Evolutionary conservation across 2,113 vertebrate species (phyloP), one percentile per base, ranked within the genome.

Genomic region (Chunga burmeisteri): DNA sequence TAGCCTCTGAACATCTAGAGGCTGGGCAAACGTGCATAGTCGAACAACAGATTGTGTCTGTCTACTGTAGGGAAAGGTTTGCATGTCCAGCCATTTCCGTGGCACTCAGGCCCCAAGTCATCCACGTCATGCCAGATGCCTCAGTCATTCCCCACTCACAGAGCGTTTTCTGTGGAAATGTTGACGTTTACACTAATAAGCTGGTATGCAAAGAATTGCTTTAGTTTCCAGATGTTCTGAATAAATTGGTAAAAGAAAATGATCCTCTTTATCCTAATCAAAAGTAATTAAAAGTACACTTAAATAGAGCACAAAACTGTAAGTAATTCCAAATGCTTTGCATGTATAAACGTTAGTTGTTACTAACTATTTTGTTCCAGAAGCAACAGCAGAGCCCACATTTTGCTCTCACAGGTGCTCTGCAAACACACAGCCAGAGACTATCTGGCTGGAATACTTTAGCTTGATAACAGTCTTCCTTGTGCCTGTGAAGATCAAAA

Each of bases 211-310:
- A 87, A 71, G 47, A 67, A 79, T 25, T 85, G 16, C 58, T 75
- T 80, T 75, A 42, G 32, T 80, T 94, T 90, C 71, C 58, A 86
- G 88, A 90, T 93, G 91, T 77, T 92, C 71, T 82, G 74, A 94
- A 88, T 93, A 88, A 93, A 90, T 30, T 91, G 42, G 47, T 90
- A 72, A 94, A 97, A 83, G 85, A 92, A 96, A 94, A 96, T 77
- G 5, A 82, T 86, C 81, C 66, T 90, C 82, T 95, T 94, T 91
- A 94, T 81, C 61, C 71, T 96, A 95, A 96, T 96, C 73, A 96
- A 90, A 91, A 87, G 81, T 65, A 91, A 93, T 91, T 94, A 87
- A 61, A 91, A 53, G 29, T 49, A 77, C 70, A 61, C 78, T 68
- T 80, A 85, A 93, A 79, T 40, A 72, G 46, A 85, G n/a, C 88